Percentiles rank a stretch among this genome's conserved stretches.
phyloP scores from a whole-genome alignment of 2,888 invertebrate genomes.

The Neoitamus cyanurus region DNA sequence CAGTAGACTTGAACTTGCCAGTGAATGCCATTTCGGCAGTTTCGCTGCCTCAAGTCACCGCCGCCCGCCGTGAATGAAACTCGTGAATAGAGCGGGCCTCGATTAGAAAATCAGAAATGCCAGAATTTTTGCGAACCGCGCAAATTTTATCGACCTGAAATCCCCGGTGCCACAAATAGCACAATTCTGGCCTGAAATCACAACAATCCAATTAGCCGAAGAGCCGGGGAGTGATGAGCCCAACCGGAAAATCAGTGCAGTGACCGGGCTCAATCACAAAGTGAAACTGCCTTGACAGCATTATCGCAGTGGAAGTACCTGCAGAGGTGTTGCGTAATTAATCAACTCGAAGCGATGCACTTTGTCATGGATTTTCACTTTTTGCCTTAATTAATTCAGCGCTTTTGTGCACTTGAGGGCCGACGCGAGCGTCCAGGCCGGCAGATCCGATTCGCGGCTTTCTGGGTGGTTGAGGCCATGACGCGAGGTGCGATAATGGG shows the following conservation, averaged over 20 bases:
- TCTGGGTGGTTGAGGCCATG: not conserved
- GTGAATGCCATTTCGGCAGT: not conserved
- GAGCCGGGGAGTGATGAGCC: not conserved
- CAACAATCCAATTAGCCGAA: constrained; percentile 27
- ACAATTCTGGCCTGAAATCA: constrained; percentile 10
- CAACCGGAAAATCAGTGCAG: constrained; percentile 46
- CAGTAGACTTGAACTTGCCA: constrained; percentile 13
- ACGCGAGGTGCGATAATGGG: not conserved
- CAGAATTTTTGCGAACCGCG: not conserved
- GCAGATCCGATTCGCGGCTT: not conserved
- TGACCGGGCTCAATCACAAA: constrained; percentile 37
- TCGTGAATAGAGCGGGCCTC: not conserved
- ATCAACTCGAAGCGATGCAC: constrained; percentile 20
- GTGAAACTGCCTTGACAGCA: constrained; percentile 47
- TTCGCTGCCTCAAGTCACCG: not conserved
- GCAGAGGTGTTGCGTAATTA: constrained; percentile 40
- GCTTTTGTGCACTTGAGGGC: constrained; percentile 11
- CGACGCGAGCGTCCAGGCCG: not conserved
- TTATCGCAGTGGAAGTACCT: constrained; percentile 29
- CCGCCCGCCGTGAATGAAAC: not conserved
- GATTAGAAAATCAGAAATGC: not conserved
- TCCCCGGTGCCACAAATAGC: not conserved
- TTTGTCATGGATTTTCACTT: constrained; percentile 39
- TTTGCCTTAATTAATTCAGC: constrained; percentile 21
- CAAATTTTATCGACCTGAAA: constrained; percentile 14